A percentile compares a stretch with the other conserved stretches of the same genome.
Conservation (phyloP, 30 jellyfish, hydroid and myxozoan genomes). For the Cassiopea andromeda region DNA sequence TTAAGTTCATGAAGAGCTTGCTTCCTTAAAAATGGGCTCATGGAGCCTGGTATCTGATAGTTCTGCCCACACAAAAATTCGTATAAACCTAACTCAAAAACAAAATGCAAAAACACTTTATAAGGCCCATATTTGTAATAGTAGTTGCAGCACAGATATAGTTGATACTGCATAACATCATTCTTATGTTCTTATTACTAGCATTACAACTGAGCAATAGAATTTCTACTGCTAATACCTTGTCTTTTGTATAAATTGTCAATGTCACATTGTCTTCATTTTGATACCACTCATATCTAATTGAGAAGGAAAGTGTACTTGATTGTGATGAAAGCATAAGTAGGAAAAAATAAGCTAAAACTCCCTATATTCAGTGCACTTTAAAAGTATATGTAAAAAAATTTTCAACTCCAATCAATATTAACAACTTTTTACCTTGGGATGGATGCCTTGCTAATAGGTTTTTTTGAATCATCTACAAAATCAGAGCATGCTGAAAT, state of each 20-base stretch:
- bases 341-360: neutral
- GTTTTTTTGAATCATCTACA: neutral
- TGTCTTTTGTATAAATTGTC: slow-evolving; percentile 74
- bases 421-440: neutral
- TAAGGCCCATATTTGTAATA: too few relatives aligned
- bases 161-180: too few relatives aligned
- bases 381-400: neutral
- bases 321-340: neutral
- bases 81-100: too few relatives aligned
- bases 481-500: neutral
- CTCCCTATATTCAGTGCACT: neutral
- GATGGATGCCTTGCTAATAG: neutral
- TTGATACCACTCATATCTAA: slow-evolving; percentile 94
- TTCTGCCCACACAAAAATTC: too few relatives aligned
- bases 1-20: too few relatives aligned
- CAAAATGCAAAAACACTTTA: too few relatives aligned
- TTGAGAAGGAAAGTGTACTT: neutral
- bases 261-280: slow-evolving; percentile 45
- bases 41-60: too few relatives aligned
- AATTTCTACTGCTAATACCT: slow-evolving; percentile 21
- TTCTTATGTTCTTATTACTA: too few relatives aligned
- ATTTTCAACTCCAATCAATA: too few relatives aligned
- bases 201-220: too few relatives aligned
- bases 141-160: too few relatives aligned
- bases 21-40: too few relatives aligned